A percentile compares a stretch with the other conserved stretches of the same genome.
Conservation (phyloP, 2,797 vertebrate genomes). For the Rhinoraja longicauda region DNA sequence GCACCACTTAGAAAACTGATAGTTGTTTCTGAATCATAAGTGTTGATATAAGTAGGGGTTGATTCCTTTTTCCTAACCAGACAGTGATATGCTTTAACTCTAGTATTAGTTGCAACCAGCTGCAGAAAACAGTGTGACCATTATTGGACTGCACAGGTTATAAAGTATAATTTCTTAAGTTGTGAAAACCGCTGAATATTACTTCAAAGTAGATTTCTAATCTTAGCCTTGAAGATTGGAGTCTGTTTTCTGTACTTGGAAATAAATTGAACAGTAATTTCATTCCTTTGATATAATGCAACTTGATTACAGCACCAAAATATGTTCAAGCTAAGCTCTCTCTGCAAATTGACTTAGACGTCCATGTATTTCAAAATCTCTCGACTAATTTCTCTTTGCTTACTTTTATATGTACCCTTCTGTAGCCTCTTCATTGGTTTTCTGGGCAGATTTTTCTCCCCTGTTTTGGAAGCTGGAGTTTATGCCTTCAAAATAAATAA, state of each 20-base stretch:
- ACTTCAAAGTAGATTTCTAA: not conserved
- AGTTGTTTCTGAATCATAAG: not conserved
- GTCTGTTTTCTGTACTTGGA: not conserved
- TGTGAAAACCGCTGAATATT: not conserved
- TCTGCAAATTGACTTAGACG: not conserved
- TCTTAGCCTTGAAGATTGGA: not conserved
- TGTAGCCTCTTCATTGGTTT: not conserved
- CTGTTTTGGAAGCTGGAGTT: not conserved
- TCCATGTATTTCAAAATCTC: not conserved
- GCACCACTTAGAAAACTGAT: not conserved
- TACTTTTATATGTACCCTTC: not conserved
- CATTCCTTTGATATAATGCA: not conserved
- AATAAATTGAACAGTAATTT: not conserved
- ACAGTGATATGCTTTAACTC: not conserved
- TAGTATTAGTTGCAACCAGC: constrained; percentile 6
- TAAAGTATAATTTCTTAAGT: not conserved
- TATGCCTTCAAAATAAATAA: constrained; percentile 17
- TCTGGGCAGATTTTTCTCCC: not conserved
- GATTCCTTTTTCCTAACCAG: not conserved
- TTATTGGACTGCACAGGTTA: not conserved
- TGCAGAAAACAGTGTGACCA: not conserved
- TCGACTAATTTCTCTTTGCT: not conserved
- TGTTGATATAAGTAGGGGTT: no score
- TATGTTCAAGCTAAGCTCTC: not conserved
- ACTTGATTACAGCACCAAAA: not conserved